Evolutionary conservation across 2,797 vertebrate species (phyloP).

Genomic region (Leptatherina wallacei): DNA sequence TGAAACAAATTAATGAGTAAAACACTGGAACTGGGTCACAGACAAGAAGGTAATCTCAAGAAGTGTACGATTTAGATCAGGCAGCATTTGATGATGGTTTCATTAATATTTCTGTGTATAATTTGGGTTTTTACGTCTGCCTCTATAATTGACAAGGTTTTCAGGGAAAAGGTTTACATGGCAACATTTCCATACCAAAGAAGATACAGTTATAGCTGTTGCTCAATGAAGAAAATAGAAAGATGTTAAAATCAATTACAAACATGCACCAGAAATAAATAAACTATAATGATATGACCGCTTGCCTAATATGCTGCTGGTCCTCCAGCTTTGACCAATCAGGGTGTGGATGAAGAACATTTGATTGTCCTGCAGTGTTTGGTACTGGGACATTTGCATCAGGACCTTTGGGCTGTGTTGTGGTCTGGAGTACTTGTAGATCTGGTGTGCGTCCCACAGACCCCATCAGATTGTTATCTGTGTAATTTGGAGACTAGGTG

Average conservation of each 20-base stretch:
- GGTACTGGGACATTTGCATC: not conserved
- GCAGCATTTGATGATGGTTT: constrained; percentile 9
- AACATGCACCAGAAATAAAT: not conserved
- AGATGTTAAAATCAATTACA: not conserved
- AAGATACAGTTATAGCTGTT: not conserved
- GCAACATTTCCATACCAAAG: constrained; percentile 5
- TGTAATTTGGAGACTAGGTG: not conserved
- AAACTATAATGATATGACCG: not conserved
- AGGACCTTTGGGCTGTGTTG: not conserved
- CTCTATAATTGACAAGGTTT: constrained; percentile 35
- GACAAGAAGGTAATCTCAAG: constrained; percentile 14
- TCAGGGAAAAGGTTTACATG: constrained; percentile 12
- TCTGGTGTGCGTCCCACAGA: not conserved
- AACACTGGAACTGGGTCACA: constrained; percentile 56
- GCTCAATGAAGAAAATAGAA: not conserved
- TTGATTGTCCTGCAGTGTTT: not conserved
- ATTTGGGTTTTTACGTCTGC: not conserved
- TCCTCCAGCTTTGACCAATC: not conserved
- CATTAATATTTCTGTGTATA: constrained; percentile 20
- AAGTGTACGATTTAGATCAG: constrained; percentile 25
- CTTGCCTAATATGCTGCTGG: not conserved
- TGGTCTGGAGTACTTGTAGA: not conserved
- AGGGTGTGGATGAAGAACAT: not conserved
- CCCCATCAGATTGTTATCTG: not conserved
- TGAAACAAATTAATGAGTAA: constrained; percentile 11